Percentiles rank a stretch among this genome's conserved stretches.
These are phyloP conservation scores for Mesoclemmys tuberculata DNA, from an alignment of 2,113 vertebrate genomes.

Conservation along the genomic window DNA sequence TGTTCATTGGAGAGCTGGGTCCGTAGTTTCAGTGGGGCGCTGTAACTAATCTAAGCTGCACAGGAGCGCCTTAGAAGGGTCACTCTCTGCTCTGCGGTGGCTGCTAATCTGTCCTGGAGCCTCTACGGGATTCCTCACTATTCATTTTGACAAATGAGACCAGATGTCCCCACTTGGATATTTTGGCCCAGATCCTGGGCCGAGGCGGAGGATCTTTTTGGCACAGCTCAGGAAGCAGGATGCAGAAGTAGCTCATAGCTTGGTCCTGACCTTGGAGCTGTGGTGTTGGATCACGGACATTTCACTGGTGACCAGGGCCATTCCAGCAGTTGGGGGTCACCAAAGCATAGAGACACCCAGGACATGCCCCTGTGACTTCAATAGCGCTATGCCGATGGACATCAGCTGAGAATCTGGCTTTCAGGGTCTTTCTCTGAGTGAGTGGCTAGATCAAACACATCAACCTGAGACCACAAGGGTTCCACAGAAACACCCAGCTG, in stretches of 20 bases:
- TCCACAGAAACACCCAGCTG: background rate
- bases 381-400: background rate
- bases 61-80: background rate
- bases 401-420: background rate
- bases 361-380: background rate
- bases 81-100: background rate
- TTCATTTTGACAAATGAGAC: background rate
- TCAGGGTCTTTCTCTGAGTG: background rate
- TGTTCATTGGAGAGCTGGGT: background rate
- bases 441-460: background rate
- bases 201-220: background rate
- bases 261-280: background rate
- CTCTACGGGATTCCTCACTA: background rate
- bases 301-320: background rate
- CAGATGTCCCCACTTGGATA: background rate
- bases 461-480: background rate
- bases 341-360: background rate
- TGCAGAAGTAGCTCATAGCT: background rate
- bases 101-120: background rate
- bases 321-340: background rate
- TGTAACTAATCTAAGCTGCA: background rate
- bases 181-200: background rate
- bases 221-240: background rate
- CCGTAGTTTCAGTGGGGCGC: fast-evolving
- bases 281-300: background rate